Conservation (phyloP, 35 echinoderm and acorn worm genomes). For the Nesometra sesokonis region DNA sequence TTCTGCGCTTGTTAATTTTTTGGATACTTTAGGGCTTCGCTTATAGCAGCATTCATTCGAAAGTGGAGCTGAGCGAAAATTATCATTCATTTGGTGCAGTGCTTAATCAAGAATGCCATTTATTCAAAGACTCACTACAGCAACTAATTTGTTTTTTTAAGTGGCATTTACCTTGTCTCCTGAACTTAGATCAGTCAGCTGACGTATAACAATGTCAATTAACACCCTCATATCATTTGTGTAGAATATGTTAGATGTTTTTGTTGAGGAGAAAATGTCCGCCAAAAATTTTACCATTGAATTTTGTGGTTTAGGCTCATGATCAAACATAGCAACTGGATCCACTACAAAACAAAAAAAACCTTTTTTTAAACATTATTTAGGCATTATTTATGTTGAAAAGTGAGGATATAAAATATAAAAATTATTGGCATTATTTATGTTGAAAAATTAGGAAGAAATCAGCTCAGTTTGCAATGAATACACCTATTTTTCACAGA, state of each 20-base stretch:
- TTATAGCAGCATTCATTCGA: background rate
- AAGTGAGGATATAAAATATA: background rate
- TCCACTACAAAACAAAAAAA: constrained; percentile 45
- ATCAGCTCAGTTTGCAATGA: too few relatives aligned
- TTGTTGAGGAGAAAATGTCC: constrained; percentile 65
- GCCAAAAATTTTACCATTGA: constrained; percentile 77
- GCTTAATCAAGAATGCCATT: background rate
- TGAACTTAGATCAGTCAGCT: constrained; percentile 51
- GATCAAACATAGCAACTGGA: constrained; percentile 78
- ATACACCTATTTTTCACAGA: too few relatives aligned
- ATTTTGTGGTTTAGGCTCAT: constrained; percentile 50
- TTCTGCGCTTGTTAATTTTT: too few relatives aligned
- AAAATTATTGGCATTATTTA: background rate
- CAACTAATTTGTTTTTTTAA: background rate
- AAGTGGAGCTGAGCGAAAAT: background rate
- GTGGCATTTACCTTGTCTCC: constrained; percentile 60
- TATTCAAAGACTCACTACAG: too few relatives aligned
- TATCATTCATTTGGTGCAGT: background rate
- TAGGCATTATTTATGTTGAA: too few relatives aligned
- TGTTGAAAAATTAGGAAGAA: background rate
- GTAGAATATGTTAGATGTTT: constrained; percentile 88
- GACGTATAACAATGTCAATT: constrained; percentile 86
- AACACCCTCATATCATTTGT: constrained; percentile 95
- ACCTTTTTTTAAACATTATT: too few relatives aligned
- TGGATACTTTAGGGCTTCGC: too few relatives aligned